These are phyloP conservation scores for Tribolium castaneum DNA, from an alignment of 1,140 invertebrate genomes.

Conservation along the genomic window DNA sequence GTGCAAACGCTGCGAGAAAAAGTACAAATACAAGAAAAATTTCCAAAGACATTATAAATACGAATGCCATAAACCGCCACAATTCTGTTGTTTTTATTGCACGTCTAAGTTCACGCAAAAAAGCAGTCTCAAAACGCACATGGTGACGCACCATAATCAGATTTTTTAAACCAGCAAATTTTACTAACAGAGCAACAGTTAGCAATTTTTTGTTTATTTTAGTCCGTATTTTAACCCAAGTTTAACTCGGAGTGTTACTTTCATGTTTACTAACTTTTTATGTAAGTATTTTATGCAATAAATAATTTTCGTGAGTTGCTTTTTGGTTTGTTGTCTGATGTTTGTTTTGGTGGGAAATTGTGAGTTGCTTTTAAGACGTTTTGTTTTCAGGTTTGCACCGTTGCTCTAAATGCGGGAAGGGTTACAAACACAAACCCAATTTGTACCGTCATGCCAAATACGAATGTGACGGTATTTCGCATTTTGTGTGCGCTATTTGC, in stretches of 20 bases:
- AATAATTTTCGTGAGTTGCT: background rate
- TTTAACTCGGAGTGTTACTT: background rate
- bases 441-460: constrained; percentile 65
- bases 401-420: constrained; percentile 52
- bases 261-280: background rate
- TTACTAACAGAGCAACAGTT: too few relatives aligned
- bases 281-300: background rate
- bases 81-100: constrained; percentile 50
- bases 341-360: background rate
- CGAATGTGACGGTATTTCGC: constrained; percentile 67
- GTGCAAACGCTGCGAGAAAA: constrained; percentile 63
- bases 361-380: background rate
- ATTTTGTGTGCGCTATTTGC: constrained; percentile 64
- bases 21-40: constrained; percentile 66
- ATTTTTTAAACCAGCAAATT: background rate
- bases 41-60: constrained; percentile 66
- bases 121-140: constrained; percentile 51
- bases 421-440: constrained; percentile 57
- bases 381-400: constrained; percentile 34
- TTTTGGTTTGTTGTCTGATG: background rate
- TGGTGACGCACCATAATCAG: constrained; percentile 29
- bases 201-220: too few relatives aligned
- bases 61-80: constrained; percentile 61
- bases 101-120: constrained; percentile 51
- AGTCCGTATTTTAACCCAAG: too few relatives aligned